Evolutionary conservation across 2,888 invertebrate species (phyloP).

Genomic region (Drosophila cracens): DNA sequence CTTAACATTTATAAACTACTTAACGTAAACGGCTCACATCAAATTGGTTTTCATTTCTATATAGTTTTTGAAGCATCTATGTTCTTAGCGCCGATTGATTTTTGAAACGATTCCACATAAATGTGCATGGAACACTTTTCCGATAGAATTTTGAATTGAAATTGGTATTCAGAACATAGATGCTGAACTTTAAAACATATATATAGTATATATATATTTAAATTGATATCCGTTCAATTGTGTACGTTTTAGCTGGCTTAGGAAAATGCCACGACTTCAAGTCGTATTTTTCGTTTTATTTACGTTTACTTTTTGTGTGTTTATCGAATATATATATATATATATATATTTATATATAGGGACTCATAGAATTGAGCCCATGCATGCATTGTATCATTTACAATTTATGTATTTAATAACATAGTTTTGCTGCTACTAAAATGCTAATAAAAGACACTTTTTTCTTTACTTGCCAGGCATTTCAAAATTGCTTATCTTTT

Average conservation of each 20-base stretch:
- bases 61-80: slow-evolving; percentile 5
- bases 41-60: slow-evolving; percentile 36
- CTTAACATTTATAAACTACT: slow-evolving; percentile 58
- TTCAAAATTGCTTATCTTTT: slow-evolving; percentile 61
- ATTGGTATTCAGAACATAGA: slow-evolving; percentile 10
- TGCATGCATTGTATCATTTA: slow-evolving; percentile 36
- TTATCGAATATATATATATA: slow-evolving; percentile 5
- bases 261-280: slow-evolving; percentile 79
- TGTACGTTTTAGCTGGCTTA: slow-evolving; percentile 52
- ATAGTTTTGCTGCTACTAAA: slow-evolving; percentile 51
- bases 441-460: slow-evolving; percentile 77
- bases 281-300: slow-evolving; percentile 38
- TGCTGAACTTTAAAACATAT: slow-evolving; percentile 37
- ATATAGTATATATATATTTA: slow-evolving; percentile 42
- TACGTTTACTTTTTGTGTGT: slow-evolving; percentile 5
- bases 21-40: slow-evolving; percentile 71
- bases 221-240: slow-evolving; percentile 38
- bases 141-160: not conserved
- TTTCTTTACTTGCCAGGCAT: slow-evolving; percentile 52
- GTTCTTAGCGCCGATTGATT: not conserved
- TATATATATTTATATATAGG: slow-evolving; percentile 16
- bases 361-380: slow-evolving; percentile 72
- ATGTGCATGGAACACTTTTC: slow-evolving; percentile 2
- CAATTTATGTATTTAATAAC: slow-evolving; percentile 47
- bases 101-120: not conserved